These are phyloP conservation scores for Babylonia areolata DNA, from an alignment of 1,140 invertebrate species.

Conservation along the genomic window DNA sequence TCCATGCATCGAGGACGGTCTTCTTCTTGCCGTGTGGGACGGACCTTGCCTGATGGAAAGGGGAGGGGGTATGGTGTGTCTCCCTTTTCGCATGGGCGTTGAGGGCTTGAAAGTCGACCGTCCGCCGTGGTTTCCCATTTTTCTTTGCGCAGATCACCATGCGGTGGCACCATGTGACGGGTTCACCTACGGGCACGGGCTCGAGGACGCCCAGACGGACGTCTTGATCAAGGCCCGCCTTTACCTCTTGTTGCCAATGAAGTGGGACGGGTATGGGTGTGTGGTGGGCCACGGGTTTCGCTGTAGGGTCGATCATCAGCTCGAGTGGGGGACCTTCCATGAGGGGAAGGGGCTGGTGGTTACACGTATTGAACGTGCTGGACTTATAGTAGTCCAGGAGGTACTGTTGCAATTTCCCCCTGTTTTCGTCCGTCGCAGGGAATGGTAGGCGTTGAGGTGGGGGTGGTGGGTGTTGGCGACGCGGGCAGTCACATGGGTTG, in stretches of 20 bases:
- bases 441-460: constrained; percentile 25
- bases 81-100: constrained; percentile 45
- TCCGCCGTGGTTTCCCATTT: no score
- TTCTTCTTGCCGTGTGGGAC: constrained; percentile 47
- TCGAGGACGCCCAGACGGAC: constrained; percentile 53
- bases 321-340: constrained; percentile 44
- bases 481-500: constrained; percentile 38
- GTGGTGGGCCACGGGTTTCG: constrained; percentile 31
- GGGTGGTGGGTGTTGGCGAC: no score
- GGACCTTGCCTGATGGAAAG: constrained; percentile 45
- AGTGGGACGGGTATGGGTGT: no score
- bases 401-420: constrained; percentile 32
- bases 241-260: constrained; percentile 51
- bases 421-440: constrained; percentile 38
- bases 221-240: constrained; percentile 49
- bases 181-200: constrained; percentile 49
- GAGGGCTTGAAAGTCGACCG: constrained; percentile 45
- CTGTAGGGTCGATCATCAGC: constrained; percentile 42
- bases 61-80: constrained; percentile 51
- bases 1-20: no score
- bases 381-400: constrained; percentile 45
- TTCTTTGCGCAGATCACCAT: constrained; percentile 45
- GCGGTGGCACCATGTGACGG: constrained; percentile 52
- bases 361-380: constrained; percentile 57
- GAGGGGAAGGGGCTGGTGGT: constrained; percentile 50